A percentile compares a stretch with the other conserved stretches of the same genome.
phyloP scores from a whole-genome alignment of 2,888 invertebrate genomes.

The Noctua janthe region DNA sequence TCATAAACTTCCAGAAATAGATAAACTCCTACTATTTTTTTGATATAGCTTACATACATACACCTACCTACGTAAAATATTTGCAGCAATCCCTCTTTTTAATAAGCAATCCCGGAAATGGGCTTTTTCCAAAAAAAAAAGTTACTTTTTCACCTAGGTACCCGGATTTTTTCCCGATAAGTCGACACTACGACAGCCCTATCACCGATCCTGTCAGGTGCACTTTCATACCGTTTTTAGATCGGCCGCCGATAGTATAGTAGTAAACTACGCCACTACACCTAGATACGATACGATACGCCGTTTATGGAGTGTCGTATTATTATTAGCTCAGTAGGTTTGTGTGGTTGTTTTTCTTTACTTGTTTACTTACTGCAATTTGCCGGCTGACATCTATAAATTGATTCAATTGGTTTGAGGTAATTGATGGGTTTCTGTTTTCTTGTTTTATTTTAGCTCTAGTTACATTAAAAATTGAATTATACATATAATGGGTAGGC shows the following conservation, averaged over 20 bases:
- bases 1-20: accelerated
- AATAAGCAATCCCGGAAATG: not conserved
- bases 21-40: not conserved
- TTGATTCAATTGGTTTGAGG: slow-evolving; percentile 36
- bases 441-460: slow-evolving; percentile 6
- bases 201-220: slow-evolving; percentile 57
- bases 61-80: not conserved
- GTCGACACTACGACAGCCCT: slow-evolving; percentile 39
- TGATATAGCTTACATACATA: not conserved
- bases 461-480: not conserved
- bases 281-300: slow-evolving; percentile 1
- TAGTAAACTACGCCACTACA: slow-evolving; percentile 36
- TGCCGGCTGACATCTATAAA: slow-evolving; percentile 46
- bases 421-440: slow-evolving; percentile 14
- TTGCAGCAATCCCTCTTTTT: not conserved
- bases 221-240: slow-evolving; percentile 64
- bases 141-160: not conserved
- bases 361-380: slow-evolving; percentile 35
- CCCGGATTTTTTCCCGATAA: not conserved
- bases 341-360: slow-evolving; percentile 45
- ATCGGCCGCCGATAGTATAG: slow-evolving; percentile 32
- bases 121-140: not conserved
- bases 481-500: not conserved
- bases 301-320: slow-evolving; percentile 27
- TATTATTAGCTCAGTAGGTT: slow-evolving; percentile 46